These are phyloP conservation scores for Taxidea taxus DNA, from an alignment of 2,113 vertebrate genomes.

Conservation along the genomic window DNA sequence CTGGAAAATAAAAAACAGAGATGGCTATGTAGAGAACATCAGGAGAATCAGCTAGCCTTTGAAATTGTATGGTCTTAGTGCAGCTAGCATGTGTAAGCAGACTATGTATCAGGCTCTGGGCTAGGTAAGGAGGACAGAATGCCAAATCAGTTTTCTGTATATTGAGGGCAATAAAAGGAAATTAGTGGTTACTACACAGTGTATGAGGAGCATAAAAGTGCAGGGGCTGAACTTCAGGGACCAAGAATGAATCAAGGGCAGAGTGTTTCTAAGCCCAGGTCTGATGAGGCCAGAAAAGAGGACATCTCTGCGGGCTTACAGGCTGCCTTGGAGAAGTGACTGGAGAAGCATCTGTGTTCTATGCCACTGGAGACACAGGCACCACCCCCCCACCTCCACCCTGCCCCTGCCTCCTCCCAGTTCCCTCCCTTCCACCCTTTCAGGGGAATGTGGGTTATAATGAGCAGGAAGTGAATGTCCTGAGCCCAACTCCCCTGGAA, in stretches of 20 bases:
- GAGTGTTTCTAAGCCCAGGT: background rate
- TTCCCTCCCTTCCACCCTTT: background rate
- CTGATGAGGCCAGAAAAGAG: background rate
- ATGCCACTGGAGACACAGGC: background rate
- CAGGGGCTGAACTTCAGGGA: background rate
- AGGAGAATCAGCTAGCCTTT: background rate
- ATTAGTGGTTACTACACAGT: background rate
- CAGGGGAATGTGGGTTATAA: background rate
- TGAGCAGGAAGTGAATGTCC: background rate
- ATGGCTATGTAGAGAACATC: background rate
- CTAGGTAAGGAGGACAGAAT: background rate
- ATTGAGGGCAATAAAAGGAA: background rate
- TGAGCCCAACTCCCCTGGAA: background rate
- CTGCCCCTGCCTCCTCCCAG: background rate
- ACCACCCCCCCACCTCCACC: too few relatives aligned
- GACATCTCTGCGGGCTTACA: background rate
- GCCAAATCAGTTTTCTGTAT: background rate
- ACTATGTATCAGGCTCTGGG: background rate
- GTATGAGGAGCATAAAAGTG: background rate
- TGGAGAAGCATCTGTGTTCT: background rate
- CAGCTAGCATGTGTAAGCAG: background rate
- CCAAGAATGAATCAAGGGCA: background rate
- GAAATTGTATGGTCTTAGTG: background rate
- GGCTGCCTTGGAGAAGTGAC: background rate
- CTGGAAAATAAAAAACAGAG: background rate